A percentile compares a stretch with the other conserved stretches of the same genome.
These are phyloP conservation scores for Melospiza melodia DNA, from an alignment of 2,113 vertebrate species.

Conservation along the genomic window DNA sequence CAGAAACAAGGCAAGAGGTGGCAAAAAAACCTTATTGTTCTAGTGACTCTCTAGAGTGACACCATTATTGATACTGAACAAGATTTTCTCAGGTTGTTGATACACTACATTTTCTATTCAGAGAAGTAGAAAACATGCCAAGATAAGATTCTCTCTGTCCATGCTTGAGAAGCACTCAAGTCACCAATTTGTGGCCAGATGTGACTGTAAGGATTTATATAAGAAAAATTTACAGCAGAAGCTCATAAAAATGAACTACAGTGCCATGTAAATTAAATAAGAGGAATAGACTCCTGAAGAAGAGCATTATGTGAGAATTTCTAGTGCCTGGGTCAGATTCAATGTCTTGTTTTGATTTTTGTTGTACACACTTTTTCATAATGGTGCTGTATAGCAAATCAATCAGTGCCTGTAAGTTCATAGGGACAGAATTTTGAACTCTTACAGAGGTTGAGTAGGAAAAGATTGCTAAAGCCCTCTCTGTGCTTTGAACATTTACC, in stretches of 20 bases:
- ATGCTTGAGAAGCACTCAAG: not conserved
- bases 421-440: not conserved
- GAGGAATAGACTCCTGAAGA: not conserved
- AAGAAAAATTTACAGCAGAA: not conserved
- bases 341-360: not conserved
- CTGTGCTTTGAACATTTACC: slow-evolving; percentile 5
- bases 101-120: not conserved
- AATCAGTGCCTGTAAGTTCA: not conserved
- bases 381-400: not conserved
- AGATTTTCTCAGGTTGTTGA: not conserved
- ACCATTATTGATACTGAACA: not conserved
- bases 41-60: not conserved
- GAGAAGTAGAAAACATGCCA: not conserved
- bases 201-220: not conserved
- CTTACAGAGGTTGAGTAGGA: not conserved
- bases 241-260: not conserved
- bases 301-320: not conserved
- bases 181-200: not conserved
- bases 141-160: not conserved
- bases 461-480: not conserved
- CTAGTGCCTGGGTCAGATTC: not conserved
- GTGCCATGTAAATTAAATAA: not conserved
- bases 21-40: not conserved
- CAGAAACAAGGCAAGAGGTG: not conserved
- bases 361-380: not conserved